Evolutionary conservation across 2,797 vertebrate genomes (phyloP).

Genomic region (Threskiornis aethiopicus): DNA sequence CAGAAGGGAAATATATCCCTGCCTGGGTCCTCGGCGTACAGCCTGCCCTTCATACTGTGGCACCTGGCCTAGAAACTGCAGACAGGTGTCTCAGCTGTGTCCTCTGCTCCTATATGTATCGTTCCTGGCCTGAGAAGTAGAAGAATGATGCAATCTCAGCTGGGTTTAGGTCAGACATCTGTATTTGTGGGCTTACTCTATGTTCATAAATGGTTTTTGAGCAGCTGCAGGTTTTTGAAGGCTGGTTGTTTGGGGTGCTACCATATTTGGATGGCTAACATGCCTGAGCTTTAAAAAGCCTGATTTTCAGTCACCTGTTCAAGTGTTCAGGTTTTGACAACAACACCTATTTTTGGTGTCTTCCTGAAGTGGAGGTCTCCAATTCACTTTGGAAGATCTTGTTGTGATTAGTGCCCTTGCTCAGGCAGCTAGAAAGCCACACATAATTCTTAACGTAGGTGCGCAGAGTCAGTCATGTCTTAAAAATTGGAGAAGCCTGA

Average conservation of each 20-base stretch:
- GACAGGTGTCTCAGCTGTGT: neutral
- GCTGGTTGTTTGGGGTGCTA: neutral
- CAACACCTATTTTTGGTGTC: neutral
- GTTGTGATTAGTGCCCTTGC: neutral
- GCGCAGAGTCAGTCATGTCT: neutral
- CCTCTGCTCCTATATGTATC: neutral
- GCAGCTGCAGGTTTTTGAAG: neutral
- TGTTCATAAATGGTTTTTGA: neutral
- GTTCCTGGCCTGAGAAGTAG: neutral
- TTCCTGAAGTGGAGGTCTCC: neutral
- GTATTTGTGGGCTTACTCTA: neutral
- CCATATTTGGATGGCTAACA: neutral
- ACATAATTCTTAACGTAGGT: neutral
- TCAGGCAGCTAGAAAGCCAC: neutral
- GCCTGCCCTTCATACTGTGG: neutral
- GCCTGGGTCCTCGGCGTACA: neutral
- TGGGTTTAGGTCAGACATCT: neutral
- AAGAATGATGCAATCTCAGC: neutral
- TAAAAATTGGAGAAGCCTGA: neutral
- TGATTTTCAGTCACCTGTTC: neutral
- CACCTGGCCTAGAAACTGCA: neutral
- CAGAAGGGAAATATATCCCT: neutral
- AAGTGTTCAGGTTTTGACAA: accelerated
- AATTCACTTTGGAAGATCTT: neutral
- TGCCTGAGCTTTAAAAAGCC: neutral